phyloP scores from a whole-genome alignment of 1,140 invertebrate genomes.

The Argopecten irradians region DNA sequence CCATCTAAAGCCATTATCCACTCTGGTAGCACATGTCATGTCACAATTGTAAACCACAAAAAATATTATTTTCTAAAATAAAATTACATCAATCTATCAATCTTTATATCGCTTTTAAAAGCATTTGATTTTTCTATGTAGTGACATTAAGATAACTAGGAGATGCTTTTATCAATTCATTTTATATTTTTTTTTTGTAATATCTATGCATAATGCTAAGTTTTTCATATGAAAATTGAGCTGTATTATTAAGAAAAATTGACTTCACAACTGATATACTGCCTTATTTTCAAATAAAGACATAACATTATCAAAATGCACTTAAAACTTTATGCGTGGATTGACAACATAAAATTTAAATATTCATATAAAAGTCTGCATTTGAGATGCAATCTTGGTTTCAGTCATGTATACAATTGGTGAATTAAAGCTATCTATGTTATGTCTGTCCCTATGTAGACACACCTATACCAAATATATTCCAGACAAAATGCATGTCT shows the following conservation, averaged over 20 bases:
- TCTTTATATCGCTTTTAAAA: too few relatives aligned
- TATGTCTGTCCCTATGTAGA: neutral
- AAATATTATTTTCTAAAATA: neutral
- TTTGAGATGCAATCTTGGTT: neutral
- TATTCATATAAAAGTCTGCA: neutral
- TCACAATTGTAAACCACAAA: neutral
- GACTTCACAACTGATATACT: neutral
- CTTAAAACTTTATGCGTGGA: neutral
- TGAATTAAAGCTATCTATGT: neutral
- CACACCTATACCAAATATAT: neutral
- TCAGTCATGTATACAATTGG: neutral
- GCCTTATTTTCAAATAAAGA: neutral
- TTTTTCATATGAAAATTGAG: neutral
- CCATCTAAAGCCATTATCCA: too few relatives aligned
- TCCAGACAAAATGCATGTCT: neutral
- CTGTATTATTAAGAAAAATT: neutral
- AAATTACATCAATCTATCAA: neutral
- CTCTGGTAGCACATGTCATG: too few relatives aligned
- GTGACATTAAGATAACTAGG: neutral
- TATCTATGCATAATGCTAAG: neutral
- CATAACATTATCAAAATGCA: neutral
- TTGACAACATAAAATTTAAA: neutral
- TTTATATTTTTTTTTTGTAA: neutral
- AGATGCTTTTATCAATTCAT: neutral
- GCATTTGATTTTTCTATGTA: neutral